Evolutionary conservation across 1,140 invertebrate species (phyloP).

Genomic region (Hetaerina americana): DNA sequence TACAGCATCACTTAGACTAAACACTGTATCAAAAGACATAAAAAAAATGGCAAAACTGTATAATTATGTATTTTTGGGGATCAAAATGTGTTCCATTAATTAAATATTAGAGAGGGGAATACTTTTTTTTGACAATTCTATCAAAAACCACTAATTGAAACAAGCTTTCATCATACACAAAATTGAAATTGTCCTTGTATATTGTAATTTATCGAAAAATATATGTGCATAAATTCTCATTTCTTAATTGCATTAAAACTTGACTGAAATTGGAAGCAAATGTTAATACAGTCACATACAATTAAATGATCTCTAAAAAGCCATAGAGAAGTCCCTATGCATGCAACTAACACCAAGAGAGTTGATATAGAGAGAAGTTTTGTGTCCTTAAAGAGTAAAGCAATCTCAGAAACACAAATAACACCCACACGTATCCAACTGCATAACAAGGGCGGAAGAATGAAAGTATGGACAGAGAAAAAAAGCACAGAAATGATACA

Average conservation of each 20-base stretch:
- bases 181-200: background rate
- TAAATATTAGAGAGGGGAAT: too few relatives aligned
- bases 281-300: background rate
- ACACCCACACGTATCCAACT: background rate
- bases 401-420: background rate
- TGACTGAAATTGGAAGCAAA: background rate
- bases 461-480: background rate
- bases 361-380: background rate
- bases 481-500: background rate
- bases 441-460: background rate
- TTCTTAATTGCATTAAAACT: background rate
- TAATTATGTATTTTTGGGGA: background rate
- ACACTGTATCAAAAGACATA: background rate
- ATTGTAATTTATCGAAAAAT: too few relatives aligned
- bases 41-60: background rate
- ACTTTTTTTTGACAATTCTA: too few relatives aligned
- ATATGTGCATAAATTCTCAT: background rate
- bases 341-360: background rate
- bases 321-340: background rate
- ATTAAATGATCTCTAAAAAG: background rate
- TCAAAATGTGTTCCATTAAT: too few relatives aligned
- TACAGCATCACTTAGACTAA: background rate
- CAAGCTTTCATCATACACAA: too few relatives aligned
- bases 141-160: too few relatives aligned
- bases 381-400: background rate